phyloP scores from a whole-genome alignment of 1,140 invertebrate species.

The Calliopsis andreniformis region DNA sequence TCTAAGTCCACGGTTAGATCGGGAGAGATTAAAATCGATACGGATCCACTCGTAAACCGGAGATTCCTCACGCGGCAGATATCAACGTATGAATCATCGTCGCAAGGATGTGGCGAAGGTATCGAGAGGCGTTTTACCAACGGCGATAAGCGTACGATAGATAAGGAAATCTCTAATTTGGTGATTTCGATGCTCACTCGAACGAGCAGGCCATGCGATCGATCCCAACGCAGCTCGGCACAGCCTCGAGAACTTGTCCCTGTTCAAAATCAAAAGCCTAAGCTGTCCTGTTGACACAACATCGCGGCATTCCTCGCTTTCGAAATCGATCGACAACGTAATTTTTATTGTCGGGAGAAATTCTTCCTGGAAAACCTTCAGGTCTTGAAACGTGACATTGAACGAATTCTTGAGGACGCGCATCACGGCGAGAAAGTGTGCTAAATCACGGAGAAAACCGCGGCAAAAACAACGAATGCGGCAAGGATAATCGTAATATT shows the following conservation, averaged over 20 bases:
- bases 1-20: too few species aligned
- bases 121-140: neutral
- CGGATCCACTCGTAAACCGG: neutral
- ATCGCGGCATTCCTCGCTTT: neutral
- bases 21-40: neutral
- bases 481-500: neutral
- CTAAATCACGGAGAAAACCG: neutral
- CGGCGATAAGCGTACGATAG: neutral
- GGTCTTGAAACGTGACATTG: neutral
- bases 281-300: too few species aligned
- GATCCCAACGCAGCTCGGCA: too few species aligned
- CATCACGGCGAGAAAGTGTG: neutral
- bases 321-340: neutral
- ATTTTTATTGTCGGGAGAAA: neutral
- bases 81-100: neutral
- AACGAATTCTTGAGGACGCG: neutral
- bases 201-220: constrained; percentile 28
- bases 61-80: constrained; percentile 1
- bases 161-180: constrained; percentile 42
- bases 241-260: too few species aligned
- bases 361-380: neutral
- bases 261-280: too few species aligned
- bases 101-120: constrained; percentile 1
- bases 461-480: neutral
- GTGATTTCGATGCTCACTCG: constrained; percentile 47